Evolutionary conservation across 2,888 invertebrate species (phyloP).

Genomic region (Hirtodrosophila alboralis): DNA sequence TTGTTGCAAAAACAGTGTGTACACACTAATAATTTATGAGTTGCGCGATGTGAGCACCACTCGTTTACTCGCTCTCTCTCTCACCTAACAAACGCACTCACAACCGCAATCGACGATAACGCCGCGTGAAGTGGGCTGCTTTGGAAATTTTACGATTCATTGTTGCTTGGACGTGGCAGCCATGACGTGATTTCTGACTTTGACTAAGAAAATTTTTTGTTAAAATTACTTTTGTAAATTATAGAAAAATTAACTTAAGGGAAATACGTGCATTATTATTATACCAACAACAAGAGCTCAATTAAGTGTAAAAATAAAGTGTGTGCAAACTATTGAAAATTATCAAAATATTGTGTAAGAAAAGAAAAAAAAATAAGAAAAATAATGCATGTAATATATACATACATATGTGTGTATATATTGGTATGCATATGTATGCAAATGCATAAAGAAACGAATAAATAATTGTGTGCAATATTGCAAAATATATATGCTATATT

Average conservation of each 20-base stretch:
- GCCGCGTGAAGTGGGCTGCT: slow-evolving; percentile 65
- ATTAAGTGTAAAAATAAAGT: slow-evolving; percentile 66
- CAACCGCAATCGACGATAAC: slow-evolving; percentile 60
- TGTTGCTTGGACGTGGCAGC: slow-evolving; percentile 84
- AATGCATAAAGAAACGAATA: slow-evolving; percentile 30
- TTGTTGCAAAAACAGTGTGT: slow-evolving; percentile 37
- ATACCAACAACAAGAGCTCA: slow-evolving; percentile 60
- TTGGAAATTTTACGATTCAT: slow-evolving; percentile 82
- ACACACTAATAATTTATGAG: slow-evolving; percentile 44
- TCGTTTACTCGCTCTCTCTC: slow-evolving; percentile 52
- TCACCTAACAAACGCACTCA: slow-evolving; percentile 56
- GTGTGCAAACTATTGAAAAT: slow-evolving; percentile 65
- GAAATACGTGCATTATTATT: slow-evolving; percentile 71
- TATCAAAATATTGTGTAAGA: slow-evolving; percentile 71
- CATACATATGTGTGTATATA: slow-evolving; percentile 13
- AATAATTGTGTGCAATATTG: slow-evolving; percentile 52
- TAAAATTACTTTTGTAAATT: slow-evolving; percentile 76
- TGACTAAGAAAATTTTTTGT: slow-evolving; percentile 74
- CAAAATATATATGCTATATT: slow-evolving; percentile 58
- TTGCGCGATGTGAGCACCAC: slow-evolving; percentile 29
- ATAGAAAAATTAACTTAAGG: slow-evolving; percentile 68
- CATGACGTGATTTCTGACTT: slow-evolving; percentile 84
- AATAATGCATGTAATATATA: slow-evolving; percentile 43
- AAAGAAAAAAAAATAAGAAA: slow-evolving; percentile 45
- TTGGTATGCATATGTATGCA: slow-evolving; percentile 29